phyloP scores from a whole-genome alignment of 2,888 invertebrate genomes.

The Teinopalpus imperialis region DNA sequence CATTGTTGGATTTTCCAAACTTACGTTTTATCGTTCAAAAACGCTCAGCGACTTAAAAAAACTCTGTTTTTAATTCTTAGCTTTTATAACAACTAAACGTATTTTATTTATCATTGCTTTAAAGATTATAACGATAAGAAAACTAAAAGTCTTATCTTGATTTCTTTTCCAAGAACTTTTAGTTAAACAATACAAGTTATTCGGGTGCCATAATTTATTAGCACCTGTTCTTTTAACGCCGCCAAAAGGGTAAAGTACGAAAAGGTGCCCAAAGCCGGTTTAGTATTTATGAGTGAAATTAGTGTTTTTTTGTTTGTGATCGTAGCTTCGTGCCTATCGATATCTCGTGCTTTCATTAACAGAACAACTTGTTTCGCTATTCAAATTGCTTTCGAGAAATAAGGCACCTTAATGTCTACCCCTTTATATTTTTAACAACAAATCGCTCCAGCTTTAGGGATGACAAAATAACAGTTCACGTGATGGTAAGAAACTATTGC shows the following conservation, averaged over 20 bases:
- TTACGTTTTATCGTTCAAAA: too few species aligned
- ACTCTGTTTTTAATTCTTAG: too few species aligned
- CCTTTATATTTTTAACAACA: too few species aligned
- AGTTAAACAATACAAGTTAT: constrained; percentile 16
- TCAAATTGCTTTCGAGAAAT: too few species aligned
- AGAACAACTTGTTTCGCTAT: too few species aligned
- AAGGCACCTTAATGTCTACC: too few species aligned
- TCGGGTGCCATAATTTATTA: constrained; percentile 20
- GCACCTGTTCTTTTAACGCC: constrained; percentile 16
- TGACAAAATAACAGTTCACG: too few species aligned
- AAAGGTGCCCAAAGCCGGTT: constrained; percentile 20
- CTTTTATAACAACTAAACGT: not conserved
- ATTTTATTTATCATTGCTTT: constrained; percentile 1
- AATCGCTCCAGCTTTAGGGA: too few species aligned
- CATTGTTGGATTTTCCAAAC: too few species aligned
- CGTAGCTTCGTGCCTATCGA: too few species aligned
- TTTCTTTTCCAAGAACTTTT: constrained; percentile 18
- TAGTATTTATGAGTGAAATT: constrained; percentile 19
- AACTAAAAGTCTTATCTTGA: constrained; percentile 1
- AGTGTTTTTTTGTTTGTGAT: not conserved
- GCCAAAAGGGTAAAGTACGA: constrained; percentile 10
- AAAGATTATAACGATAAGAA: constrained; percentile 10
- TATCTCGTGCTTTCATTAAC: not conserved
- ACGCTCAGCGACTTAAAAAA: too few species aligned
- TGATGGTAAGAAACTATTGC: too few species aligned